These are phyloP conservation scores for Megalopta genalis DNA, from an alignment of 1,140 invertebrate species.

Conservation along the genomic window DNA sequence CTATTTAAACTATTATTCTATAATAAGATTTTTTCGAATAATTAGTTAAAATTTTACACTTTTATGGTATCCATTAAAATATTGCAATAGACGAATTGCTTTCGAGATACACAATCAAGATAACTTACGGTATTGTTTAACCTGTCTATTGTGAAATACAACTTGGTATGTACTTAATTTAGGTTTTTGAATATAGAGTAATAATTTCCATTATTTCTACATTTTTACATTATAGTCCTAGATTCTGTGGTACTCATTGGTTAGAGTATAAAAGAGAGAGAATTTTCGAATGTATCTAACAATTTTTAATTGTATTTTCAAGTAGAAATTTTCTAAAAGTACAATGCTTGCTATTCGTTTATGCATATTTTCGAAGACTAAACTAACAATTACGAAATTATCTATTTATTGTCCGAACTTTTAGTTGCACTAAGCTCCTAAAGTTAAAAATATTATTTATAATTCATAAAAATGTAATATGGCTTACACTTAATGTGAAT, in stretches of 20 bases:
- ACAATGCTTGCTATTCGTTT: background rate
- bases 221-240: background rate
- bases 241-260: background rate
- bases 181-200: no score
- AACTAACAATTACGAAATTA: background rate
- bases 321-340: slow-evolving; percentile 1
- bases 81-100: no score
- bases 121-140: background rate
- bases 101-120: background rate
- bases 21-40: background rate
- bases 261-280: background rate
- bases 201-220: background rate
- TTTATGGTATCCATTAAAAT: background rate
- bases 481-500: background rate
- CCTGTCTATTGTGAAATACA: background rate
- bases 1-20: background rate
- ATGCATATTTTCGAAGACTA: background rate
- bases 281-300: background rate
- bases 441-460: background rate
- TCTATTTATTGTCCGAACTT: background rate
- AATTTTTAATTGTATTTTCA: background rate
- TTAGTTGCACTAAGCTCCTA: background rate
- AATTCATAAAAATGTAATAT: background rate
- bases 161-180: background rate
- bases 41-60: background rate